A percentile compares a stretch with the other conserved stretches of the same genome.
Evolutionary conservation across 2,113 vertebrate genomes (phyloP).

Genomic region (Cyanoderma ruficeps): DNA sequence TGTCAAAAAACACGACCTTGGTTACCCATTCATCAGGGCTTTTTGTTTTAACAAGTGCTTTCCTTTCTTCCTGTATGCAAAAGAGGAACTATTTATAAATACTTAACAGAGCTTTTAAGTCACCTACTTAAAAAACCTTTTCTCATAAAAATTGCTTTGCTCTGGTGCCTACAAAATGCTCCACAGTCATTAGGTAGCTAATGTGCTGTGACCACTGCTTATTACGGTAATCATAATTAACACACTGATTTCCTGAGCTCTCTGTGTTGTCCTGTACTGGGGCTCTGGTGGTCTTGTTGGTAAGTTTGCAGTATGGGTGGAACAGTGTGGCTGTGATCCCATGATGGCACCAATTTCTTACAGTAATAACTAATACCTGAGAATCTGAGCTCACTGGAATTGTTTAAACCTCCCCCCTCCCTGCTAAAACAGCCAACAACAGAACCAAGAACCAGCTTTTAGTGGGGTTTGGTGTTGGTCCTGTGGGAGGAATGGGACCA

Average conservation of each 20-base stretch:
- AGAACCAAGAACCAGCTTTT: background rate
- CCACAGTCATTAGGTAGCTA: conserved; percentile 57
- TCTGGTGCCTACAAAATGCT: conserved; percentile 43
- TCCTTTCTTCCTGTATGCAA: conserved; percentile 36
- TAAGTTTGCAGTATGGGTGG: background rate
- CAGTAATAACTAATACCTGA: background rate
- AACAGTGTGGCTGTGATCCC: background rate
- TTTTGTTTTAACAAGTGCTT: conserved; percentile 41
- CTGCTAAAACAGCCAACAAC: background rate
- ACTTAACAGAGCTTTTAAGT: conserved; percentile 42
- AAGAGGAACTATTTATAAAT: conserved; percentile 36
- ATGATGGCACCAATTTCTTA: background rate
- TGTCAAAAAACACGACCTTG: conserved; percentile 25
- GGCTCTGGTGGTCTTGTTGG: background rate
- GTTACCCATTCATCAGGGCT: conserved; percentile 1
- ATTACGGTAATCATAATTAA: conserved; percentile 58
- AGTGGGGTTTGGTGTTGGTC: background rate
- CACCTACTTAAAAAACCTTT: conserved; percentile 38
- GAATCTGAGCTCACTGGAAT: background rate
- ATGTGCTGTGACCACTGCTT: conserved; percentile 60
- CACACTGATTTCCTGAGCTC: conserved; percentile 42
- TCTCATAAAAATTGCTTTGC: conserved; percentile 36
- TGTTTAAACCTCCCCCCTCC: background rate
- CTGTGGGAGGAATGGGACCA: background rate
- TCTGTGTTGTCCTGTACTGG: background rate